phyloP scores from a whole-genome alignment of 1,140 invertebrate genomes.

The Trypoxylus dichotomus region DNA sequence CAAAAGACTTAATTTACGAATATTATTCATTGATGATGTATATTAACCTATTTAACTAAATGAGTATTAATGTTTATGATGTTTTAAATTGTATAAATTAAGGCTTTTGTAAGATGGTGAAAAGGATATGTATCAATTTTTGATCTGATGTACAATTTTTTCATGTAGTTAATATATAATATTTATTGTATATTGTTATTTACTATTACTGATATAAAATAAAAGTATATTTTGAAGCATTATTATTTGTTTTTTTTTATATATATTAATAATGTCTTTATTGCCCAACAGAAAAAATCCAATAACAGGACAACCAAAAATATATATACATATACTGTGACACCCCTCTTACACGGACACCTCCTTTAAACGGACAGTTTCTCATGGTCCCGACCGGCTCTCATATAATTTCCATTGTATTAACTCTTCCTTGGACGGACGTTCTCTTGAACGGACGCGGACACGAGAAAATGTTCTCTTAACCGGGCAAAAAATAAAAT shows the following conservation, averaged over 20 bases:
- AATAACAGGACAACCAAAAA: too few relatives aligned
- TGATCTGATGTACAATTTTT: neutral
- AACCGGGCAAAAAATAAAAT: too few relatives aligned
- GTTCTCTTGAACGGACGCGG: too few relatives aligned
- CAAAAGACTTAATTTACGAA: constrained; percentile 26
- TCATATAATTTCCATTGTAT: too few relatives aligned
- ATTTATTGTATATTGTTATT: constrained; percentile 19
- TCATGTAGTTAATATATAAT: neutral
- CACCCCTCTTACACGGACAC: too few relatives aligned
- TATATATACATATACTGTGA: too few relatives aligned
- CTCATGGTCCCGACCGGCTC: too few relatives aligned
- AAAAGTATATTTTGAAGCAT: constrained; percentile 19
- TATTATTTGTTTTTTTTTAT: neutral
- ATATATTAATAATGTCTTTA: too few relatives aligned
- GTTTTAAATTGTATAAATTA: neutral
- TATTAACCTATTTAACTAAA: neutral
- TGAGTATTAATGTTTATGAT: neutral
- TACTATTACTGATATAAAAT: constrained; percentile 10
- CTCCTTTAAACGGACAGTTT: too few relatives aligned
- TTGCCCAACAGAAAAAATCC: too few relatives aligned
- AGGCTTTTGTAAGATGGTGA: constrained; percentile 8
- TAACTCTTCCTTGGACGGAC: too few relatives aligned
- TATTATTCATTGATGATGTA: neutral
- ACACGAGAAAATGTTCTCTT: too few relatives aligned
- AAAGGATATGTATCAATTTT: neutral